These are phyloP conservation scores for Lumbricus terrestris DNA, from an alignment of 2,888 invertebrate species.

Conservation along the genomic window DNA sequence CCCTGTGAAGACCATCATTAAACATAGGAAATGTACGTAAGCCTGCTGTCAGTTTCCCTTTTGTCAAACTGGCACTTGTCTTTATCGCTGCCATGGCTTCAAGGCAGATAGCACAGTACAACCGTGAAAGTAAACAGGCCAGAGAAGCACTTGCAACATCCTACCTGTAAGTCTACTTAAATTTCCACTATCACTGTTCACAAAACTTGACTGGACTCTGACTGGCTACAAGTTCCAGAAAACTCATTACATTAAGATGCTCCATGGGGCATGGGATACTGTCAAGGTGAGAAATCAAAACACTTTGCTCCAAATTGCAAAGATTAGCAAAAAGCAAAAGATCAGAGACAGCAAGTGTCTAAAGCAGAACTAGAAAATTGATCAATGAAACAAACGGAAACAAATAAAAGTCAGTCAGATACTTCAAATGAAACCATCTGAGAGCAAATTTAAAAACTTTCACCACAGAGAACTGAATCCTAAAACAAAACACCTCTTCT, in stretches of 20 bases:
- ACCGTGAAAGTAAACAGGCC: neutral
- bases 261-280: neutral
- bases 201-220: neutral
- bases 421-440: neutral
- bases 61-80: neutral
- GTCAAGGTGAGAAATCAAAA: neutral
- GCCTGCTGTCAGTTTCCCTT: neutral
- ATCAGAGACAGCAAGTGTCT: neutral
- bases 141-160: neutral
- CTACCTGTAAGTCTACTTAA: neutral
- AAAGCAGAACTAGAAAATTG: neutral
- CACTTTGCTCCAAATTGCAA: constrained; percentile 3
- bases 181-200: neutral
- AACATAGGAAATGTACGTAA: neutral
- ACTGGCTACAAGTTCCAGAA: neutral
- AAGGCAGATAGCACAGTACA: neutral
- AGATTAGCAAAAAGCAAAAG: neutral
- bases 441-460: neutral
- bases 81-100: neutral
- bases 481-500: neutral
- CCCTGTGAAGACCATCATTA: neutral
- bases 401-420: neutral
- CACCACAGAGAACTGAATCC: no score
- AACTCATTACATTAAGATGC: neutral
- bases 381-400: neutral